Evolutionary conservation across 2,797 vertebrate species (phyloP).

Genomic region (Parauchenoglanis ngamensis): DNA sequence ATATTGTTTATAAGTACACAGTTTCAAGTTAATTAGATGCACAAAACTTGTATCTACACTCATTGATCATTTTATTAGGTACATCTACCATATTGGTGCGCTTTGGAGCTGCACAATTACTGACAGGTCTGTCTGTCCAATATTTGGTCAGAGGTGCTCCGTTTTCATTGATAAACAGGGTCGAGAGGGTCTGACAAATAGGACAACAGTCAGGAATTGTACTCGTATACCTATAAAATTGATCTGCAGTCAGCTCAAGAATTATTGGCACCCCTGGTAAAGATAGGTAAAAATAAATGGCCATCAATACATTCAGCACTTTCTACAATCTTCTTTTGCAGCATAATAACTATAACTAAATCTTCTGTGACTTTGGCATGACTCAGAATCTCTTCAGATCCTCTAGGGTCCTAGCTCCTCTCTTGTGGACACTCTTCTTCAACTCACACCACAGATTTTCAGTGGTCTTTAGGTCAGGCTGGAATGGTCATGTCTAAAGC

Average conservation of each 20-base stretch:
- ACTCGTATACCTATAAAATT: neutral
- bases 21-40: neutral
- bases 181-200: neutral
- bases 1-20: neutral
- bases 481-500: neutral
- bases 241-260: neutral
- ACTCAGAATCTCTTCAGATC: neutral
- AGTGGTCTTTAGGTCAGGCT: neutral
- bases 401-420: neutral
- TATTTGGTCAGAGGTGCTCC: neutral
- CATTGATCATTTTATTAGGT: neutral
- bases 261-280: neutral
- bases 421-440: neutral
- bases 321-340: neutral
- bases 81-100: neutral
- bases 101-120: neutral
- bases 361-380: no score
- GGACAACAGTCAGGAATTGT: neutral
- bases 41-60: neutral
- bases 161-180: neutral
- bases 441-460: neutral
- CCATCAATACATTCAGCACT: neutral
- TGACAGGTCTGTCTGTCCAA: neutral
- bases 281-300: neutral
- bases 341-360: no score